Conservation (phyloP, 1,140 invertebrate species). For the Brevipalpus yothersi region DNA sequence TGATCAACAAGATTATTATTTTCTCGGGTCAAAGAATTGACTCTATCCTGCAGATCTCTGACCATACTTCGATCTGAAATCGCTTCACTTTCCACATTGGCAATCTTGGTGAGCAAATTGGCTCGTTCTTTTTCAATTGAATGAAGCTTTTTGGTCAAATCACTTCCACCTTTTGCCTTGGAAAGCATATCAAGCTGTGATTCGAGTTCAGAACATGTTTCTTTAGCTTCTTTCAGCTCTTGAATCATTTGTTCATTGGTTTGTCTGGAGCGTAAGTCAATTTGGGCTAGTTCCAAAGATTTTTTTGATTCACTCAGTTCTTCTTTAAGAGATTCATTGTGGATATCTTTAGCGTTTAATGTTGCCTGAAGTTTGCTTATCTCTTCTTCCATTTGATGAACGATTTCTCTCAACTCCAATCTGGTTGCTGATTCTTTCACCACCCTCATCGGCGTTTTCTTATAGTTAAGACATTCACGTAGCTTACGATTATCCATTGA, state of each 20-base stretch:
- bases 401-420: conserved; percentile 42
- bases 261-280: conserved; percentile 17
- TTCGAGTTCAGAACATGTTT: conserved; percentile 8
- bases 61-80: not conserved
- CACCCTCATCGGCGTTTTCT: conserved; percentile 36
- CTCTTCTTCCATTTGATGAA: conserved; percentile 49
- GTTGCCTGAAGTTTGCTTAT: conserved; percentile 37
- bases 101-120: not conserved
- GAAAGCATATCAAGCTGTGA: not conserved
- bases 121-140: not conserved
- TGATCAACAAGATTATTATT: not conserved
- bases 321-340: conserved; percentile 22
- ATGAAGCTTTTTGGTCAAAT: not conserved
- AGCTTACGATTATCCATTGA: not conserved
- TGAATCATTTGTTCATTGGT: conserved; percentile 55
- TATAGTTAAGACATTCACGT: conserved; percentile 20
- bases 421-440: conserved; percentile 40
- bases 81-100: not conserved
- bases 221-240: conserved; percentile 52
- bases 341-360: conserved; percentile 30
- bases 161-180: not conserved
- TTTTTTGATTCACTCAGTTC: conserved; percentile 26
- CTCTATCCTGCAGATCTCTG: not conserved
- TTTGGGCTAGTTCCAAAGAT: conserved; percentile 27
- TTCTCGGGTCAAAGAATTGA: not conserved